Conservation (phyloP, 2,113 vertebrate genomes). For the Mustela nigripes region DNA sequence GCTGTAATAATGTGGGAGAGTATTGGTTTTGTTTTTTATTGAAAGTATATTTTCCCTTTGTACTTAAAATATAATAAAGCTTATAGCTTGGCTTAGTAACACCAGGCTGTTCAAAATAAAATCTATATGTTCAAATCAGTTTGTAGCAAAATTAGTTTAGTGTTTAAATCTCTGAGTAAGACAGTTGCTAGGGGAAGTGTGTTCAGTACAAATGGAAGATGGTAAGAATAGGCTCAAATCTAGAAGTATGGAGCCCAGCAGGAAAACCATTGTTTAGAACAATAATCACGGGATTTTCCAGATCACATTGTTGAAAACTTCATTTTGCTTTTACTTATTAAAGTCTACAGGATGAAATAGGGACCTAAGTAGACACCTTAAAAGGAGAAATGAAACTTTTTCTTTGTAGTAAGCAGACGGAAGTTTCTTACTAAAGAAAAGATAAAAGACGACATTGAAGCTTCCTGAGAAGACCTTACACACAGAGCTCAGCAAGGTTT, state of each 20-base stretch:
- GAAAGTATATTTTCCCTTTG: background rate
- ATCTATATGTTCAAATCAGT: background rate
- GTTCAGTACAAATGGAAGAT: background rate
- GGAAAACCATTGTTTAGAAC: background rate
- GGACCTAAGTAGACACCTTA: conserved; percentile 8
- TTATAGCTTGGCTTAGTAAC: background rate
- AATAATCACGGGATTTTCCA: background rate
- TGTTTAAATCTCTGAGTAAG: background rate
- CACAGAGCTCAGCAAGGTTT: background rate
- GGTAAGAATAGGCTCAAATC: background rate
- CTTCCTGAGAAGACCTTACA: background rate
- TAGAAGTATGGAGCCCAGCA: background rate
- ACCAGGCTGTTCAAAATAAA: background rate
- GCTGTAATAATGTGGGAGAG: background rate
- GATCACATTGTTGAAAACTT: background rate
- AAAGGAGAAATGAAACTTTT: conserved; percentile 34
- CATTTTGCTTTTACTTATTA: background rate
- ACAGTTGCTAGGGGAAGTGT: background rate
- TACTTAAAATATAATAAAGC: background rate
- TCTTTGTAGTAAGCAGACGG: conserved; percentile 21
- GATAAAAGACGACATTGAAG: conserved; percentile 59
- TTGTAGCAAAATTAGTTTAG: background rate
- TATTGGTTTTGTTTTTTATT: background rate
- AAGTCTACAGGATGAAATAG: background rate
- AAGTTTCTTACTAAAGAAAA: conserved; percentile 13